These are phyloP conservation scores for Lycaena phlaeas DNA, from an alignment of 2,888 invertebrate genomes.

Conservation along the genomic window DNA sequence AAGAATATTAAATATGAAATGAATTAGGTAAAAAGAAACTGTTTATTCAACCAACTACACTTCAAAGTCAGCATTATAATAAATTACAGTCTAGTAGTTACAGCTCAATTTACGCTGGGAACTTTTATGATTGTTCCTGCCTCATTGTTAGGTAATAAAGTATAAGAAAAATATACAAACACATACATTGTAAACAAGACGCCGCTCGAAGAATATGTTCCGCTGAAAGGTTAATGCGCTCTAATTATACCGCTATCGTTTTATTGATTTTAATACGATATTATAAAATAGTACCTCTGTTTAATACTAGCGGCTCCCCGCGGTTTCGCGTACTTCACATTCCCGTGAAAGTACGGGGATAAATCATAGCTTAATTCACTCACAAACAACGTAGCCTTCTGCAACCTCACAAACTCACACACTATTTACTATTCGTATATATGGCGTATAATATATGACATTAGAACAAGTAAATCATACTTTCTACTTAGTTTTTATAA, in stretches of 20 bases:
- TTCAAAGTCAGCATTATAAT: conserved; percentile 9
- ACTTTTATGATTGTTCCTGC: conserved; percentile 17
- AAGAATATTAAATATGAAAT: conserved; percentile 8
- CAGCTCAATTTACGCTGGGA: conserved; percentile 12
- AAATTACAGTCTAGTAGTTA: conserved; percentile 9
- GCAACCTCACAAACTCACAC: too few species aligned
- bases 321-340: too few species aligned
- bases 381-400: too few species aligned
- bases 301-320: too few species aligned
- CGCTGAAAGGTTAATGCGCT: conserved; percentile 15
- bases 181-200: conserved; percentile 16
- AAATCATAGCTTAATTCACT: too few species aligned
- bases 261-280: too few species aligned
- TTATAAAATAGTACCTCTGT: too few species aligned
- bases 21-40: conserved; percentile 1
- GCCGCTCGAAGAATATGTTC: conserved; percentile 10
- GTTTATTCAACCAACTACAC: conserved; percentile 1
- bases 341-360: too few species aligned
- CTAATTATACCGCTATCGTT: background rate
- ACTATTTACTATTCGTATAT: too few species aligned
- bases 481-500: too few species aligned
- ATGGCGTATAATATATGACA: too few species aligned
- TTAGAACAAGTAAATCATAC: too few species aligned
- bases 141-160: conserved; percentile 20
- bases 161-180: conserved; percentile 20